These are phyloP conservation scores for Hermodice carunculata DNA, from an alignment of 2,888 invertebrate genomes.

Conservation along the genomic window DNA sequence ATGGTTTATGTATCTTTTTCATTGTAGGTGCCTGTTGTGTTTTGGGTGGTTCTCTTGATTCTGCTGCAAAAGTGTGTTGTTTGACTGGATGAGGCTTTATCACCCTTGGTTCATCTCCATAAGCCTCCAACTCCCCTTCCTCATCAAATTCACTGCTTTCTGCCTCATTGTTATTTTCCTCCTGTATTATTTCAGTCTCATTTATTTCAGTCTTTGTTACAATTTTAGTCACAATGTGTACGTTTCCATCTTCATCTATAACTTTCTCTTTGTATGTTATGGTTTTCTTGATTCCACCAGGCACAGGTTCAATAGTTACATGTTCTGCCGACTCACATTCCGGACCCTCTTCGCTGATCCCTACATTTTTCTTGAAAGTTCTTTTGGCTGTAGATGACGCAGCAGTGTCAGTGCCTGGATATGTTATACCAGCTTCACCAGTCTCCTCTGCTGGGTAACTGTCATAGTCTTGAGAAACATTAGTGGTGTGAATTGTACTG, in stretches of 20 bases:
- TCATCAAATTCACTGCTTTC: neutral
- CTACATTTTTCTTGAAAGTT: slow-evolving; percentile 4
- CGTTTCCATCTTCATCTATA: neutral
- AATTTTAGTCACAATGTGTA: slow-evolving; percentile 1
- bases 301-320: neutral
- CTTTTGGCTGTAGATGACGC: neutral
- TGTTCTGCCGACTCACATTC: neutral
- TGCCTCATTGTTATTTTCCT: neutral
- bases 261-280: neutral
- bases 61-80: too few relatives aligned
- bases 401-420: neutral
- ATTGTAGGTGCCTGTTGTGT: too few relatives aligned
- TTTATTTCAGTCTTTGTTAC: neutral
- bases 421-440: neutral
- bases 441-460: neutral
- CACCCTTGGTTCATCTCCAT: too few relatives aligned
- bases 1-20: too few relatives aligned
- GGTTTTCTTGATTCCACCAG: neutral
- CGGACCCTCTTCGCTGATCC: neutral
- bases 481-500: neutral
- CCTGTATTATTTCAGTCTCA: too few relatives aligned
- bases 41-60: too few relatives aligned
- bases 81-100: too few relatives aligned
- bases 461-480: neutral
- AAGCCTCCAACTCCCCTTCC: too few relatives aligned